Base-by-base conservation (phyloP, 2,797 vertebrate genomes). In the Oreochromis grahami region DNA sequence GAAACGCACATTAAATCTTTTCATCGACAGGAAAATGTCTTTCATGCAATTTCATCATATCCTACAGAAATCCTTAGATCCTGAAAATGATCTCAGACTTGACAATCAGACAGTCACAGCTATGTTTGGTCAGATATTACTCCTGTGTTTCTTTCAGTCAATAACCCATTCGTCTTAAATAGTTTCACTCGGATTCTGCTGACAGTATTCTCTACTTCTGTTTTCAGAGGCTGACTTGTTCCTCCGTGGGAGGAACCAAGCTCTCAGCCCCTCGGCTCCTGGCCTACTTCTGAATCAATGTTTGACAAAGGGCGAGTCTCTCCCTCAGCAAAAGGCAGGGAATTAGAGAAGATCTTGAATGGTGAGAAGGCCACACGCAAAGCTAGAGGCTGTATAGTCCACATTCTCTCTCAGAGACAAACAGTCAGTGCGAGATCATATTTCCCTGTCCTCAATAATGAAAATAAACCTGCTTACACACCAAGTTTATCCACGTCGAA, bases 271-370 rank as follows among this genome's bases (percentile, higher is more conserved):
- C 94, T 91, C 78, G 80, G 94, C 94, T 94, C 91, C 88, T 94
- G 94, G 91, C 95, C 94, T 94, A 95, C 92, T 95, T 95, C 93
- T 94, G 89, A 95, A 95, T 95, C 94, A 93, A 91, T 94, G 95
- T 94, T 96, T 95, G 93, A 95, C 93, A 93, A 93, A 93, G 89
- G 94, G 89, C 84, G 77, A 93, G 89, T 87, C 88, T 94, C 90
- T 95, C 86, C 87, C 91, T 82, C 84, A 94, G 91, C 87, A 87
- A 87, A 84, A 91, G 80, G 89, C 10, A 81, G 86, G 86, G 92
- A 94, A 93, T 93, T 90, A 91, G 86, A 89, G 79, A 90, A 84
- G 88, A 84, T 93, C 84, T 81, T 32, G 83, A 84, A 80, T 70
- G 84, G 87, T n/a, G 89, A 91, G 91, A 84, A 83, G 93, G 92